Base-by-base conservation (phyloP, 2,113 vertebrate genomes). In the Tautogolabrus adspersus region DNA sequence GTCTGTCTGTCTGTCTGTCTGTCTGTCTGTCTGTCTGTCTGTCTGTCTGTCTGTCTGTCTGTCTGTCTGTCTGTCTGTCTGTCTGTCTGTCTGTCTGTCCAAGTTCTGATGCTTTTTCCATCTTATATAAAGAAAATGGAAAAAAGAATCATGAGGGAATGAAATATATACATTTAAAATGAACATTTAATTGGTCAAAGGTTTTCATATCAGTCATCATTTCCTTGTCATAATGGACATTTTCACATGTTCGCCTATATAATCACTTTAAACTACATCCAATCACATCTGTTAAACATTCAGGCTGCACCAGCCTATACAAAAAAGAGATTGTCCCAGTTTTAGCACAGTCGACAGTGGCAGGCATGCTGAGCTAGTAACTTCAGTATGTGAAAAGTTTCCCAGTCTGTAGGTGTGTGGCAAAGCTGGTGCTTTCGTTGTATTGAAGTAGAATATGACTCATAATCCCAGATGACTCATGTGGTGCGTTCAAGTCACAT, bases 401-500 rank as follows among this genome's bases (percentile, higher is more conserved):
- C 72, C 65, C 56, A 46, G 72, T 88, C 89, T 89, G 90, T 91
- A 87, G 84, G 91, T 88, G 83, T 90, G 85, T 57, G 75, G 86
- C 78, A n/a, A 80, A 86, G 64, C 79, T 58, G 54, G 30, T 42
- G 40, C 52, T 85, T 69, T 86, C 65, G 65, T 80, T 89, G 76
- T 75, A 72, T 68, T 71, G 59, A 82, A 73, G 73, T 82, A 63
- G 40, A 88, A 78, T 66, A 83, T 92, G 91, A 92, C 81, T 93
- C 90, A 92, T 77, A 83, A 91, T 89, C 83, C 64, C 70, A 58
- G 60, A 86, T 86, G 90, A 89, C 81, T 86, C 86, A 89, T 91
- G 77, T 86, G 87, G 81, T 66, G 66, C 21, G n/a, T 66, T 87
- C 40, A 86, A 91, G 83, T 82, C 79, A 85, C 55, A 70, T 69